Evolutionary conservation across 2,113 vertebrate genomes (phyloP).

Genomic region (Elephantulus edwardii): DNA sequence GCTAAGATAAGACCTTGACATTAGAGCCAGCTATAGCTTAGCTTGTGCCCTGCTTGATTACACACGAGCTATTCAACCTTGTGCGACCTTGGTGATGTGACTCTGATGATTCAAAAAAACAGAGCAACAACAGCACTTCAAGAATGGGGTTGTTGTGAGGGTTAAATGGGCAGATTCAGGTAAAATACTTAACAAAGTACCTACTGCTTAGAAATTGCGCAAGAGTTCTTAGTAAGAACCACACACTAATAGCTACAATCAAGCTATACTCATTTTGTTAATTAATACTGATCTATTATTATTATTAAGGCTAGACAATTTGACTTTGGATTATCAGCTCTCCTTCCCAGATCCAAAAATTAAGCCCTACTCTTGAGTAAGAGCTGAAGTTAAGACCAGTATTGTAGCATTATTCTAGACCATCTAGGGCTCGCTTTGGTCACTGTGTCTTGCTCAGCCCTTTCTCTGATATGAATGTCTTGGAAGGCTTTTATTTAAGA

Average conservation of each 20-base stretch:
- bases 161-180: not conserved
- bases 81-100: not conserved
- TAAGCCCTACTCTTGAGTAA: not conserved
- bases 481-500: conserved; percentile 30
- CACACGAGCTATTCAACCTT: not conserved
- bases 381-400: not conserved
- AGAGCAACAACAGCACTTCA: not conserved
- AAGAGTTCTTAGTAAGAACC: not conserved
- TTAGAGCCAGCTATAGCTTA: not conserved
- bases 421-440: not conserved
- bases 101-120: not conserved
- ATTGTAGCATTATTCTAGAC: not conserved
- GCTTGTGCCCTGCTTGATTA: not conserved
- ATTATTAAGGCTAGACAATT: not conserved
- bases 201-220: not conserved
- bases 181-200: not conserved
- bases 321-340: not conserved
- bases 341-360: not conserved
- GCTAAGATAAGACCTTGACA: no score
- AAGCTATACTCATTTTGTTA: not conserved
- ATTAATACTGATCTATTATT: not conserved
- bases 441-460: not conserved
- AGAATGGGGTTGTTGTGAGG: not conserved
- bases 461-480: not conserved
- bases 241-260: not conserved